phyloP scores from a whole-genome alignment of 2,113 vertebrate species.

The Corvus moneduloides region DNA sequence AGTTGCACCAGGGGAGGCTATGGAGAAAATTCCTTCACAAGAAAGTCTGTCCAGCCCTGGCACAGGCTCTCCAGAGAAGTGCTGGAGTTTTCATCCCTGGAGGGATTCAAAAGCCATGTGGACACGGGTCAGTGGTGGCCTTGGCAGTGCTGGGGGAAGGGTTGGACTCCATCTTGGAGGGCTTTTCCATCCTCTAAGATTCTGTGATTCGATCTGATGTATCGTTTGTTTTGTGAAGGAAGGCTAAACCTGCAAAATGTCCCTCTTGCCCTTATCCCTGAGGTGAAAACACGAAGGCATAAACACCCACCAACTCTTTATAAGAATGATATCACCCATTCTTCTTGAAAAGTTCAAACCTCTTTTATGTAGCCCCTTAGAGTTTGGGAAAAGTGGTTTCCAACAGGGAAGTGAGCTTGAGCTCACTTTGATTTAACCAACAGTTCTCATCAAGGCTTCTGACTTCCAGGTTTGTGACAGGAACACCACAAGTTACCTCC shows the following conservation, averaged over 20 bases:
- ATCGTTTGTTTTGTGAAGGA: not conserved
- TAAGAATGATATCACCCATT: fast-evolving
- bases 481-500: not conserved
- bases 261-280: not conserved
- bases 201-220: not conserved
- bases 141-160: not conserved
- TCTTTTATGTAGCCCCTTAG: not conserved
- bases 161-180: fast-evolving
- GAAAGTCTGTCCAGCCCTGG: not conserved
- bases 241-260: not conserved
- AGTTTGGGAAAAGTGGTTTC: not conserved
- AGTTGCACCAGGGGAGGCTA: fast-evolving
- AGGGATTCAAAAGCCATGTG: fast-evolving
- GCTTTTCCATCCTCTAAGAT: not conserved
- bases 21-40: not conserved
- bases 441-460: not conserved
- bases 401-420: not conserved
- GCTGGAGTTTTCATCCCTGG: fast-evolving
- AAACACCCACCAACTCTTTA: not conserved
- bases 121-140: fast-evolving
- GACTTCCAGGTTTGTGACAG: not conserved
- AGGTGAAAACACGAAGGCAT: not conserved
- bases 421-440: not conserved
- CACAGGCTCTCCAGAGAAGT: not conserved
- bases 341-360: not conserved